Conservation (phyloP, 2,888 invertebrate species). For the Luperina testacea region DNA sequence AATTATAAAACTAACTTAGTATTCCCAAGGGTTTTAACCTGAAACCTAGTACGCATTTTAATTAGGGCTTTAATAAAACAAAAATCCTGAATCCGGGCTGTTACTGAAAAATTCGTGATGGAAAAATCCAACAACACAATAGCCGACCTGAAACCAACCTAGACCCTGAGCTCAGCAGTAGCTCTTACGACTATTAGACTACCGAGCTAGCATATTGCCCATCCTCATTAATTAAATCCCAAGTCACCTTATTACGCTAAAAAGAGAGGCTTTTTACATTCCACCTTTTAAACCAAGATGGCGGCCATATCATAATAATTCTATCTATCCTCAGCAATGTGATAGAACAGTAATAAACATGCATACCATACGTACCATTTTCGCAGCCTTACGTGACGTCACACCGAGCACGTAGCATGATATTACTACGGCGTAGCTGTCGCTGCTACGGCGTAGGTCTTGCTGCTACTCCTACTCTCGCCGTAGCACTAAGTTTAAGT, state of each 20-base stretch:
- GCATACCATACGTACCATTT: constrained; percentile 53
- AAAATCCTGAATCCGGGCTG: too few species aligned
- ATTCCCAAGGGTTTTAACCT: constrained; percentile 1
- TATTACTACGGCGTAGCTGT: constrained; percentile 62
- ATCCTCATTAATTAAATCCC: not conserved
- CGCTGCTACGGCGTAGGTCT: constrained; percentile 56
- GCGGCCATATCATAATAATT: constrained; percentile 28
- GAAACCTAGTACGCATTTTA: not conserved
- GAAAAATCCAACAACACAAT: not conserved
- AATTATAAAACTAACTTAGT: constrained; percentile 11
- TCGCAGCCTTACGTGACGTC: constrained; percentile 54
- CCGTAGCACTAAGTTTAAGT: constrained; percentile 38
- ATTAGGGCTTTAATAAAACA: not conserved
- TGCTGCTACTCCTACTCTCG: constrained; percentile 20
- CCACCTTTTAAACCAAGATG: constrained; percentile 35
- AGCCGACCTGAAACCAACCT: not conserved
- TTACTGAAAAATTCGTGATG: not conserved
- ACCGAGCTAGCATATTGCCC: not conserved
- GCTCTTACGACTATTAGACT: not conserved
- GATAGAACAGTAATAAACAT: constrained; percentile 57
- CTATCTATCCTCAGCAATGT: constrained; percentile 32
- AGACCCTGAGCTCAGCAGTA: too few species aligned
- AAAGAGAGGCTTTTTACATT: not conserved
- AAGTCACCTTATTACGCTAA: not conserved
- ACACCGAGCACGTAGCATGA: constrained; percentile 62